Base-by-base conservation (phyloP, 2,888 invertebrate species). In the Watsonalla binaria region DNA sequence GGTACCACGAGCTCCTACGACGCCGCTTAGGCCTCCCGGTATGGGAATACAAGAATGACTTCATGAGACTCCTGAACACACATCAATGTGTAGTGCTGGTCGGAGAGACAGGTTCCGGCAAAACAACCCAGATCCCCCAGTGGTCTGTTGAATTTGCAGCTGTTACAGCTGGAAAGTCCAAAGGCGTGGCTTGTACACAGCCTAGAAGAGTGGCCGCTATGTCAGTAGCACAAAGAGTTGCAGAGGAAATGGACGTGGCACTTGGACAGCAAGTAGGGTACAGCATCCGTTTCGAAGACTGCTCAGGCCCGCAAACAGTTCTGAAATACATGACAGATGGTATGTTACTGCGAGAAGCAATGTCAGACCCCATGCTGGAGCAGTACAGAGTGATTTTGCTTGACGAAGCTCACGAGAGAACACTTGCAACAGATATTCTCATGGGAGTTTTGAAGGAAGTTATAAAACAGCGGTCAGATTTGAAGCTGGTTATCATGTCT, bases 301-400 rank as follows among this genome's bases (percentile, higher is more conserved):
- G 99, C 78, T 98, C 99, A 2, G 97, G 98, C 0, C 93, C 96
- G 0, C 96, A 96, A 76, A 99, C 99, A 0, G 92, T 98, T 35
- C 92, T 99, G 0, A 99, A 99, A 77, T 99, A 99, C 82, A 98
- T 99, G 98, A 99, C 99, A 11, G 99, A 99, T 74, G 99, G 99
- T 97, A 99, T 99, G 99, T 93, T 99, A 82, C 91, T 99, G 39
- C 92, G 99, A 59, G 99, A 99, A 91, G 99, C 98, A 0, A 99
- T 99, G 99, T 98, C 98, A 0, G 99, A 99, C 83, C 99, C 99
- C 0, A 96, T 99, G 94, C 87, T 99, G 6, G 99, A 99, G 68
- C 94, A 95, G 9, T 99, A 99, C 85, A 96, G 98, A 77, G 98
- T 98, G 4, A 96, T 99, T 45, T 88, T 99, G 53, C 94, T 99